Conservation (phyloP, 2,113 vertebrate genomes). For the Megaceryle maxima region DNA sequence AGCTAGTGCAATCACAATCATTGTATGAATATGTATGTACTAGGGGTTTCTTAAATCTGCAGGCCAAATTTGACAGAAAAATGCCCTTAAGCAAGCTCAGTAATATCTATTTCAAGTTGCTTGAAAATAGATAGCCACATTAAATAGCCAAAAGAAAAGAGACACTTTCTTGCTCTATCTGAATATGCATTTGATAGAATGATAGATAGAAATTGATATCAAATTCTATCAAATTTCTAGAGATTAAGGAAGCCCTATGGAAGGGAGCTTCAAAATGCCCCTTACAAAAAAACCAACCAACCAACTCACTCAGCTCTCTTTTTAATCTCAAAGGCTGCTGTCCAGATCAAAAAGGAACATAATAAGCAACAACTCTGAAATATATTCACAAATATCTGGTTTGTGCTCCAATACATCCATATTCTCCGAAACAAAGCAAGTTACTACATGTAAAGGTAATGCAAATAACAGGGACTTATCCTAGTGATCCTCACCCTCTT, state of each 20-base stretch:
- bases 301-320: background rate
- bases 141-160: background rate
- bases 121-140: background rate
- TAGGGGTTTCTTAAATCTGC: background rate
- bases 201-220: too few species aligned
- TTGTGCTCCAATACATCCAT: fast-evolving
- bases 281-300: background rate
- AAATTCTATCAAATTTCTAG: too few species aligned
- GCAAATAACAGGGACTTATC: background rate
- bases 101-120: background rate
- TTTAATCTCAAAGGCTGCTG: background rate
- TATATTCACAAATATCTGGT: background rate
- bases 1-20: background rate
- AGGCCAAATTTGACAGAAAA: background rate
- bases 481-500: background rate
- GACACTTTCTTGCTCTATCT: background rate
- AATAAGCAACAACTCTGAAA: background rate
- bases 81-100: background rate
- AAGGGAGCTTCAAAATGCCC: background rate
- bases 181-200: background rate
- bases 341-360: background rate
- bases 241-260: background rate
- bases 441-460: background rate
- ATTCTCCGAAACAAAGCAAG: background rate
- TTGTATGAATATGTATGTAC: background rate